Evolutionary conservation across 2,888 invertebrate species (phyloP), one percentile per base, ranked within the genome.

Genomic region (Strigamia crassipes): DNA sequence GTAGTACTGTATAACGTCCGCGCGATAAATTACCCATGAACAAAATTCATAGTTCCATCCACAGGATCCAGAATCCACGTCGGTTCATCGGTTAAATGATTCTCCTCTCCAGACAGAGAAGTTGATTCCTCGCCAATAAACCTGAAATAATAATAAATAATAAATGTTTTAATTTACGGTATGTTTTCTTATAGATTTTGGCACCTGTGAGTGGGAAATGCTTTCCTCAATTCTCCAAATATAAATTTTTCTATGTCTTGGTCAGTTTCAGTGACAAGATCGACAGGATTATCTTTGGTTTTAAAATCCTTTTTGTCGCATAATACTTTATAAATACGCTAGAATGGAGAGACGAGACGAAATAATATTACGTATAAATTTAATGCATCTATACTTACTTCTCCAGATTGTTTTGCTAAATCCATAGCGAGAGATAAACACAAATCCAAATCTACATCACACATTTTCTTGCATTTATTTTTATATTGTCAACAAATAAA

Each of bases 11-110:
- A 9, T 6, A 38, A 6, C 38, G 8, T 38, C 10, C 6, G 10
- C 10, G 38, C 10, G 38, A 46, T 31, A 51, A 31, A 18, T 38
- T 66, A 81, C 81, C 87, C 86, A 84, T 90, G 90, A 9, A 90
- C 89, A 86, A 90, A 90, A 85, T 90, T 90, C n/a, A 89, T 88
- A 15, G 90, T 90, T 61, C 90, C 90, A 86, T 90, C 90, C 77
- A 90, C 88, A 8, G 90, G 90, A 84, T 90, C 87, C 82, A 87
- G 86, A 78, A 87, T 87, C 87, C 87, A 87, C 0, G 90, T 90
- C 15, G 90, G 90, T 66, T 87, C 87, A 85, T 90, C 88, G 10
- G 89, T 89, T 83, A 88, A 86, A 41, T 86, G 85, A 83, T 87
- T 86, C 79, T 86, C 85, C 31, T 86, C 86, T 3, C 88, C 89